Percentiles rank a stretch among this genome's conserved stretches.
phyloP scores from a whole-genome alignment of 1,140 invertebrate species.

The Formica selysi region DNA sequence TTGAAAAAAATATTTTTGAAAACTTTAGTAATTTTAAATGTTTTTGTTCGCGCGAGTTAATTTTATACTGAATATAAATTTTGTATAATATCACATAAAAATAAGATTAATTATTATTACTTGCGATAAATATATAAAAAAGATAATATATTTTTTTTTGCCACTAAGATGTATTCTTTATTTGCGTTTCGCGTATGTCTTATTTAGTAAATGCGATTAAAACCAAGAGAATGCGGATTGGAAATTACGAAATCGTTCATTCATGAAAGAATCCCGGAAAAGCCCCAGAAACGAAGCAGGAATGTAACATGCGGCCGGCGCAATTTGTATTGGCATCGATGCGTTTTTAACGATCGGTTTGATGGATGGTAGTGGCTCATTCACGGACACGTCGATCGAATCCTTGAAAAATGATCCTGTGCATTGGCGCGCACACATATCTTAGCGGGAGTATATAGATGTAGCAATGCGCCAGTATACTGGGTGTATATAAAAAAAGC shows the following conservation, averaged over 20 bases:
- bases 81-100: background rate
- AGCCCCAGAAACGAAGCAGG: slow-evolving; percentile 37
- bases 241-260: background rate
- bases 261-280: slow-evolving; percentile 35
- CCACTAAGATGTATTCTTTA: background rate
- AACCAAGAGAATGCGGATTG: background rate
- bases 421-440: slow-evolving; percentile 63
- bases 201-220: background rate
- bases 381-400: slow-evolving; percentile 77
- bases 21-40: background rate
- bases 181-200: no score
- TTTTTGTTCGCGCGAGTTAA: background rate
- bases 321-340: slow-evolving; percentile 84
- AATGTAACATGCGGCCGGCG: slow-evolving; percentile 49
- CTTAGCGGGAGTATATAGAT: slow-evolving; percentile 33
- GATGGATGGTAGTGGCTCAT: slow-evolving; percentile 82
- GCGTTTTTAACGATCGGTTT: slow-evolving; percentile 86
- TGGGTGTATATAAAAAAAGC: slow-evolving; percentile 14
- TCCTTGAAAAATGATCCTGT: slow-evolving; percentile 85
- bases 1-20: background rate
- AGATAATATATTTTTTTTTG: background rate
- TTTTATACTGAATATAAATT: background rate
- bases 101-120: background rate
- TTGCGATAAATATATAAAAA: background rate
- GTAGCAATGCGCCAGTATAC: slow-evolving; percentile 22